Base-by-base conservation (phyloP, 37 sponge, comb jelly and placozoan genomes). In the Amphimedon queenslandica region DNA sequence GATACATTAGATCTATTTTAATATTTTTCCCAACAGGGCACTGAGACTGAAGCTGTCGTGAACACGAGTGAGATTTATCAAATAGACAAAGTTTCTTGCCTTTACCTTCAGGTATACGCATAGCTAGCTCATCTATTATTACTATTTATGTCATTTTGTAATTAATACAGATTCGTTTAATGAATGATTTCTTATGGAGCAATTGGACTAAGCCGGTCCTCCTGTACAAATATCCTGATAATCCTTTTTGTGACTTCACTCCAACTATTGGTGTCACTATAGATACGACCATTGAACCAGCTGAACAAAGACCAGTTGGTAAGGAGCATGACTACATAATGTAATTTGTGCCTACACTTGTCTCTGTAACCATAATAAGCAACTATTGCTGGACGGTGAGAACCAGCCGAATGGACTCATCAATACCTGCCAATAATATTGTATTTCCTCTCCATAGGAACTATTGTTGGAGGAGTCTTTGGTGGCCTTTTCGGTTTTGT, bases 181-280 rank as follows among this genome's bases (percentile, higher is more conserved):
- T 63, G 53, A 83, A 77, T 76, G 65, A 32, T 8, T 47, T 58
- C 40, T 27, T 70, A 27, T 84, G 84, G 84, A 66, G 84, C 30
- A 40, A 73, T 24, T 84, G 84, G 84, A 84, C 78, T 38, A 42
- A 56, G 24, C 43, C 78, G 3, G 47, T 77, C 2, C 3, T 38
- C 31, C 39, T 83, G n/a, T 29, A 6, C n/a, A 58, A 29, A 32
- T 64, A 71, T 63, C 77, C 77, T 18, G 66, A 51, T 35, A 1
- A 31, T 11, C n/a, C n/a, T n/a, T n/a, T n/a, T n/a, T n/a, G n/a
- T n/a, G n/a, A n/a, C n/a, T n/a, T n/a, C n/a, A n/a, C n/a, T n/a
- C n/a, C n/a, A n/a, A n/a, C n/a, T n/a, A n/a, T n/a, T n/a, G n/a
- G n/a, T n/a, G n/a, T n/a, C n/a, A n/a, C n/a, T n/a, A n/a, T n/a